These are phyloP conservation scores for Meloidogyne chitwoodi DNA, from an alignment of 1,140 invertebrate genomes.

Conservation along the genomic window DNA sequence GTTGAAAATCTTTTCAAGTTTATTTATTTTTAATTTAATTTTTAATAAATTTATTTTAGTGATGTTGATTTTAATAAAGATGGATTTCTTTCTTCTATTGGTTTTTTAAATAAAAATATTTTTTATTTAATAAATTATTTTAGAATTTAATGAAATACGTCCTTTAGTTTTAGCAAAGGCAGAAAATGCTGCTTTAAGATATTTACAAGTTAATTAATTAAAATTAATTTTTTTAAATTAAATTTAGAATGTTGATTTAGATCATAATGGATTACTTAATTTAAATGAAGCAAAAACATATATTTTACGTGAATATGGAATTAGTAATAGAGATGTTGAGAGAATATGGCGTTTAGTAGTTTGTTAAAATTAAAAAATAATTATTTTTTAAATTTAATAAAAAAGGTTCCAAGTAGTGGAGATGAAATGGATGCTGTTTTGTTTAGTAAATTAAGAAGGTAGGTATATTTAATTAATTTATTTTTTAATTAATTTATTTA, in stretches of 20 bases:
- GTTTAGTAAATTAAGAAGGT: slow-evolving; percentile 47
- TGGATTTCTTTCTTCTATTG: slow-evolving; percentile 38
- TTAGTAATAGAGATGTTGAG: slow-evolving; percentile 59
- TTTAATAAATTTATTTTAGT: slow-evolving; percentile 14
- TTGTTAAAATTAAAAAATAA: too few relatives aligned
- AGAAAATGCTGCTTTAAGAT: slow-evolving; percentile 56
- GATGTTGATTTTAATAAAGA: slow-evolving; percentile 54
- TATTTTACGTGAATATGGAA: slow-evolving; percentile 57
- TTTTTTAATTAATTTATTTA: not conserved
- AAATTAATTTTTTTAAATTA: too few relatives aligned
- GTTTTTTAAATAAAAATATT: not conserved
- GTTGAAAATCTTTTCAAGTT: slow-evolving; percentile 49
- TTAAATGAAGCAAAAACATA: slow-evolving; percentile 52
- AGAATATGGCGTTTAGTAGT: slow-evolving; percentile 53
- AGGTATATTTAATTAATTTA: not conserved
- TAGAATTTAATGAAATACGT: slow-evolving; percentile 56
- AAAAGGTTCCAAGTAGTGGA: slow-evolving; percentile 28
- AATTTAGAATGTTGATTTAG: slow-evolving; percentile 49
- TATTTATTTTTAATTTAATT: slow-evolving; percentile 5
- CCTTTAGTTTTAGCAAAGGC: slow-evolving; percentile 56
- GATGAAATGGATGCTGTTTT: slow-evolving; percentile 53
- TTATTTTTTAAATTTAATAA: too few relatives aligned
- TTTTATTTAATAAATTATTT: not conserved
- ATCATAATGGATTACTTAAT: slow-evolving; percentile 52
- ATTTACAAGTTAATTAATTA: slow-evolving; percentile 41